phyloP scores from a whole-genome alignment of 2,113 vertebrate species.

The Tinamus guttatus region DNA sequence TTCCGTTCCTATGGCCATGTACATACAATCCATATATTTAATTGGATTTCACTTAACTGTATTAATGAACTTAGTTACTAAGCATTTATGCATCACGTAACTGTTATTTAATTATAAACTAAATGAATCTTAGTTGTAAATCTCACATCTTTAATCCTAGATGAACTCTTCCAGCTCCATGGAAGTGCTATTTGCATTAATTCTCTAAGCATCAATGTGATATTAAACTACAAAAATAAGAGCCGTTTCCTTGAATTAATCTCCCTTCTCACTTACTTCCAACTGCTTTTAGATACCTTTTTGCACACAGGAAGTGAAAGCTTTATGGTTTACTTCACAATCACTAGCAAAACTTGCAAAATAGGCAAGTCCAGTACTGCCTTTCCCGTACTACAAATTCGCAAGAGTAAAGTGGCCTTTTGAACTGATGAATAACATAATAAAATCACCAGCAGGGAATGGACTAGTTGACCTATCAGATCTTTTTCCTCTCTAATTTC shows the following conservation, averaged over 20 bases:
- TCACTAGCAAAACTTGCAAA: background rate
- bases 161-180: conserved; percentile 39
- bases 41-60: conserved; percentile 23
- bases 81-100: background rate
- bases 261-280: background rate
- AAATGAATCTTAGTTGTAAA: conserved; percentile 60
- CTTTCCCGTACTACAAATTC: background rate
- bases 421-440: background rate
- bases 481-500: conserved; percentile 21
- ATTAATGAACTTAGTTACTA: conserved; percentile 18
- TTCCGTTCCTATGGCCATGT: background rate
- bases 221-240: background rate
- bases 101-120: conserved; percentile 11
- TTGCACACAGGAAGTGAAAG: background rate
- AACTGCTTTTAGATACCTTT: background rate
- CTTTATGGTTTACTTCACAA: background rate
- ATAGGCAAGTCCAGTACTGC: background rate
- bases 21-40: background rate
- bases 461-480: conserved; percentile 2
- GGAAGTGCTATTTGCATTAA: conserved; percentile 38
- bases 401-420: background rate
- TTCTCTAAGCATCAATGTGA: conserved; percentile 29
- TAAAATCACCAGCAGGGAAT: background rate
- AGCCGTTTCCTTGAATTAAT: background rate
- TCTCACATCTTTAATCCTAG: conserved; percentile 62